Base-by-base conservation (phyloP, 1,140 invertebrate genomes). In the Maniola jurtina region DNA sequence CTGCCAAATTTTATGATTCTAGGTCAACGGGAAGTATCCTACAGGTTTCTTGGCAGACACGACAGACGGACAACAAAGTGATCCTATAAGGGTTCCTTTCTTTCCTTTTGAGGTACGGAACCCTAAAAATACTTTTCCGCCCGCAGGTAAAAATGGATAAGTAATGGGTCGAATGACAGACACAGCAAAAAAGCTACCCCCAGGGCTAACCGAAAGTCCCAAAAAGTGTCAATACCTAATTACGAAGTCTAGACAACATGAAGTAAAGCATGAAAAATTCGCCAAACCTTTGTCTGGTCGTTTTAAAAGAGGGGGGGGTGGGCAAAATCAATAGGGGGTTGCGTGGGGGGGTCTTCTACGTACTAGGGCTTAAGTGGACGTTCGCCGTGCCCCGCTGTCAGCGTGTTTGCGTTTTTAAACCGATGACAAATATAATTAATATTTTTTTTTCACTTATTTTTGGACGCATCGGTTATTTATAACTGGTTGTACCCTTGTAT, bases 231-330 rank as follows among this genome's bases (percentile, higher is more conserved):
- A 69, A 64, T 69, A 69, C 63, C 61, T 64, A 64, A 69, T 69
- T 69, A 57, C 36, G n/a, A 56, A 64, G 67, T 70, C 71, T 71
- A 73, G 73, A 73, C 71, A 71, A 68, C 68, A 63, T 61, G 64
- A 73, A 68, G 66, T 70, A 66, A 68, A 66, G 66, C 60, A 69
- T 64, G 70, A 76, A 76, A 72, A 75, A 72, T 72, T 75, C 57
- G 70, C 68, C 68, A 72, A 70, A 70, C 75, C 72, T 77, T 83
- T 81, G 81, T 86, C 78, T 83, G 75, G 76, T 72, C 79, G 76
- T 81, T 79, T 83, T 78, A 81, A 83, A 82, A 81, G 71, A 77
- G 73, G 77, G 77, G 78, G 73, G 77, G 73, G 68, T 69, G 82
- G 66, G 60, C 70, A 84, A 83, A 86, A 86, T 84, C 83, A 76